A percentile compares a stretch with the other conserved stretches of the same genome.
phyloP scores from a whole-genome alignment of 2,797 vertebrate genomes.

The Brotogeris chrysoptera region DNA sequence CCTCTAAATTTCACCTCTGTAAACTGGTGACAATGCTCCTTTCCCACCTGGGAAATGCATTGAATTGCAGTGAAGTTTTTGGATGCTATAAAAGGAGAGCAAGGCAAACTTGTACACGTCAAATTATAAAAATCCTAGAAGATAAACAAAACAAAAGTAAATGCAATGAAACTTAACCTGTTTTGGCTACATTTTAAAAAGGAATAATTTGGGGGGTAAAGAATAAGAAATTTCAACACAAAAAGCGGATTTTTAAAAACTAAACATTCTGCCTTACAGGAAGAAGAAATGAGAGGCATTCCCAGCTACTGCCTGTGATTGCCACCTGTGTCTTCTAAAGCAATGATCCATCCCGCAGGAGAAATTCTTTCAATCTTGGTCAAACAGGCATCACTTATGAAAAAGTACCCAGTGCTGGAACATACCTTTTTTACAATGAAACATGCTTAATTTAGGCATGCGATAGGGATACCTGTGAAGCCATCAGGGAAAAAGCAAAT shows the following conservation, averaged over 20 bases:
- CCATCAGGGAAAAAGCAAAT: background rate
- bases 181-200: background rate
- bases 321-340: background rate
- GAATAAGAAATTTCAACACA: background rate
- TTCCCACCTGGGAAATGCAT: background rate
- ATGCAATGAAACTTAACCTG: background rate
- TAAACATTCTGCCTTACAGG: background rate
- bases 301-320: background rate
- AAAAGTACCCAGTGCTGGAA: background rate
- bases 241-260: background rate
- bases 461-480: background rate
- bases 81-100: background rate
- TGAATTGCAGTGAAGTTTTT: background rate
- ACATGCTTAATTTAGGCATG: background rate
- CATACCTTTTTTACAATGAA: background rate
- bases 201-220: background rate
- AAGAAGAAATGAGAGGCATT: background rate
- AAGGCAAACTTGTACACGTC: background rate
- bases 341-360: background rate
- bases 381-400: background rate
- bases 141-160: background rate
- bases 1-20: background rate
- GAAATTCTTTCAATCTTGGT: background rate
- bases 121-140: background rate
- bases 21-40: background rate